Evolutionary conservation across 2,113 vertebrate species (phyloP).

Genomic region (Paradisaea rubra): DNA sequence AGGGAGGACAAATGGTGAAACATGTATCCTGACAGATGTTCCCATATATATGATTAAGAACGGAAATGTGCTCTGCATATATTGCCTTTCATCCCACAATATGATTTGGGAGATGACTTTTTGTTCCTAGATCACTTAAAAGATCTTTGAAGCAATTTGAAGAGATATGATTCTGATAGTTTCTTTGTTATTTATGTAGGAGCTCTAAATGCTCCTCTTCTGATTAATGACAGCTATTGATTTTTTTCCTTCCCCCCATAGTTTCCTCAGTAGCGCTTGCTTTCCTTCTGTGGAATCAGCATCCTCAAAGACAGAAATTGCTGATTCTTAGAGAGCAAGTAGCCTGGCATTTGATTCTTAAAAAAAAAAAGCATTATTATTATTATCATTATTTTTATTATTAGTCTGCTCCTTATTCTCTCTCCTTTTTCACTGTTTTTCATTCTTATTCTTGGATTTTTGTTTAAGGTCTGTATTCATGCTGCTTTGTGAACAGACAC

Average conservation of each 20-base stretch:
- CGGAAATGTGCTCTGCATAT: not conserved
- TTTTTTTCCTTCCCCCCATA: not conserved
- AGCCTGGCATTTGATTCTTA: not conserved
- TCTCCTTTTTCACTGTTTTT: not conserved
- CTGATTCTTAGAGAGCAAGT: not conserved
- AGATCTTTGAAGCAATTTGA: constrained; percentile 9
- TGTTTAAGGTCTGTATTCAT: not conserved
- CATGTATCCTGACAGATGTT: not conserved
- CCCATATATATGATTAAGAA: not conserved
- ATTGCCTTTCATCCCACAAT: not conserved
- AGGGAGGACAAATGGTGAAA: not conserved
- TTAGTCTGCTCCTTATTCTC: not conserved
- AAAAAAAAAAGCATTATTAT: not conserved
- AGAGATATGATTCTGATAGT: not conserved
- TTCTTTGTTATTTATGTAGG: constrained; percentile 31
- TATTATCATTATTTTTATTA: not conserved
- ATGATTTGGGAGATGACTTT: not conserved
- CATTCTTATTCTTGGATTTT: not conserved
- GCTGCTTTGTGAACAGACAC: not conserved
- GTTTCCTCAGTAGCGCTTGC: not conserved
- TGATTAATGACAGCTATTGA: constrained; percentile 19
- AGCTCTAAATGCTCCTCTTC: not conserved
- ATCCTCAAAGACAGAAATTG: not conserved
- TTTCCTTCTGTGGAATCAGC: not conserved
- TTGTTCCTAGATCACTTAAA: constrained; percentile 12